Base-by-base conservation (phyloP, 2,113 vertebrate genomes). In the Dascyllus trimaculatus region DNA sequence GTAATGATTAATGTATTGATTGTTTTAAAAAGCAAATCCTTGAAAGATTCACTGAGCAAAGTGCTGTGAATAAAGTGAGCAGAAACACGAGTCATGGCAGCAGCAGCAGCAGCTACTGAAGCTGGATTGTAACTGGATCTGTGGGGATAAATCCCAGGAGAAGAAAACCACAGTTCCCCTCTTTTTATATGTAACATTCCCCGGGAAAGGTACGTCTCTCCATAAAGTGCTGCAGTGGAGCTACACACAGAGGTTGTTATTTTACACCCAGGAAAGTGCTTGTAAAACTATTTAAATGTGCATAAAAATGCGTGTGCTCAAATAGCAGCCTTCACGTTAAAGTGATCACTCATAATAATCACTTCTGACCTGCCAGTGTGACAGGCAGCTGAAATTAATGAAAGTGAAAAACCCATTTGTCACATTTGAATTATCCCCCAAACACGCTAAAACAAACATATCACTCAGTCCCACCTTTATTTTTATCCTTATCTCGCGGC, bases 341-440 rank as follows among this genome's bases (percentile, higher is more conserved):
- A 46, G 25, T 32, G 24, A 60, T 68, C 22, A 22, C 13, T 38
- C 35, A 46, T 63, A 48, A 9, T 19, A 15, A 49, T 18, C 7
- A 21, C 35, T n/a, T 45, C 32, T 81, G 46, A 32, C 48, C 62
- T 19, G 0, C 21, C 52, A 32, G 11, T 10, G 19, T 54, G 17
- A n/a, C 56, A 56, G 4, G 25, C 24, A 45, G 51, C 45, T 52
- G 52, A 71, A 70, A 56, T 71, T 13, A 65, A 53, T 62, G 57
- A 35, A 46, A 40, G 25, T 69, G 45, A 48, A 64, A 64, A 67
- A 25, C 22, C 25, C 4, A 32, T 13, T 56, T 70, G 35, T 60
- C 49, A 59, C 54, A 48, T 64, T 45, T 58, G 38, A 52, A 46
- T 60, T 18, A 56, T 79, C 3, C 13, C 11, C 2, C 24, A 66